A percentile compares a stretch with the other conserved stretches of the same genome.
Conservation (phyloP, 2,888 invertebrate genomes). For the Agrilus mali region DNA sequence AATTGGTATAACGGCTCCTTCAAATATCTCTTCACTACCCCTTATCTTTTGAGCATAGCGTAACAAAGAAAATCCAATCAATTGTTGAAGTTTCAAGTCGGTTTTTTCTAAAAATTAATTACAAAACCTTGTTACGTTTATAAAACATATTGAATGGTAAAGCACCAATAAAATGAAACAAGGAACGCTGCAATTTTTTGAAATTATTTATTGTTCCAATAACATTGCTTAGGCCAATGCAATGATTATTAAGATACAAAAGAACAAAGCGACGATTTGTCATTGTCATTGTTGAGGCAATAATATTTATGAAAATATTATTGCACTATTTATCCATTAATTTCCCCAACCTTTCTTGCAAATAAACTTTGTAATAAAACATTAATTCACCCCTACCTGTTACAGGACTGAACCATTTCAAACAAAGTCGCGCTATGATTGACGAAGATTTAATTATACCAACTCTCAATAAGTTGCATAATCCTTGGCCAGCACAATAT, state of each 20-base stretch:
- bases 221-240: no score
- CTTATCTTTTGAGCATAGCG: slow-evolving; percentile 2
- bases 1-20: slow-evolving; percentile 8
- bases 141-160: no score
- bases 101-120: slow-evolving; percentile 5
- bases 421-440: slow-evolving; percentile 5
- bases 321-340: no score
- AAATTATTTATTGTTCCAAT: no score
- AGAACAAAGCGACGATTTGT: no score
- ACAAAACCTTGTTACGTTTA: no score
- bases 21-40: slow-evolving; percentile 6
- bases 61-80: slow-evolving; percentile 5
- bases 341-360: no score
- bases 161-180: no score
- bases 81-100: slow-evolving; percentile 7
- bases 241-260: no score
- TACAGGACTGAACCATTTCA: slow-evolving; percentile 9
- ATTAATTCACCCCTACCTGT: slow-evolving; percentile 3
- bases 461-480: slow-evolving; percentile 6
- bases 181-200: no score
- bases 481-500: slow-evolving; percentile 1
- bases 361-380: neutral
- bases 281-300: no score
- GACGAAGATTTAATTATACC: slow-evolving; percentile 5
- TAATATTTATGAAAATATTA: no score